These are phyloP conservation scores for Pocillopora grandis DNA, from an alignment of 92 coral and sea anemone species.

Conservation along the genomic window DNA sequence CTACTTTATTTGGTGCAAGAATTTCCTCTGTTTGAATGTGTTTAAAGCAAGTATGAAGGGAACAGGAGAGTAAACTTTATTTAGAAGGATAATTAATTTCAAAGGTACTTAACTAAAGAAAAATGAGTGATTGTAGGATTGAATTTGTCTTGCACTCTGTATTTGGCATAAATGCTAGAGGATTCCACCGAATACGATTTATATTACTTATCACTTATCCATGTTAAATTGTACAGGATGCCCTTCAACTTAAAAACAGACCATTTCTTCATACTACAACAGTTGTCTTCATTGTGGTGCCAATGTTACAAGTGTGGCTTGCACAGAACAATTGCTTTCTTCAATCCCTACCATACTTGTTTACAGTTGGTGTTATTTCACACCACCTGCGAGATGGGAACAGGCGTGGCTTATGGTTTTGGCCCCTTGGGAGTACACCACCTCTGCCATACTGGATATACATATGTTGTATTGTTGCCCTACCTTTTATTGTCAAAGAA, in stretches of 20 bases:
- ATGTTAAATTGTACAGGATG: slow-evolving; percentile 61
- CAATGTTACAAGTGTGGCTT: slow-evolving; percentile 76
- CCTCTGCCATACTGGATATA: slow-evolving; percentile 86
- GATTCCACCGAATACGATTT: too few relatives aligned
- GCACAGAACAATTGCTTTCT: slow-evolving; percentile 57
- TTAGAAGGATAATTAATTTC: too few relatives aligned
- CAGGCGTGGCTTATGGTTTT: slow-evolving; percentile 93
- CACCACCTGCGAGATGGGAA: slow-evolving; percentile 92
- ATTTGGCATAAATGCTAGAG: too few relatives aligned
- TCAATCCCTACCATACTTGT: slow-evolving; percentile 68
- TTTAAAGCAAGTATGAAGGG: too few relatives aligned
- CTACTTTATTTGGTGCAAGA: too few relatives aligned
- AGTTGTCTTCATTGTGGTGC: slow-evolving; percentile 62
- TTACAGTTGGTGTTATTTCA: slow-evolving; percentile 76
- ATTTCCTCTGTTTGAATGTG: too few relatives aligned
- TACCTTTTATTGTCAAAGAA: slow-evolving; percentile 60
- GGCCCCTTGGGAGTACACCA: slow-evolving; percentile 92
- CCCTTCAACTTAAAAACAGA: slow-evolving; percentile 57
- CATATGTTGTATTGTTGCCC: slow-evolving; percentile 37
- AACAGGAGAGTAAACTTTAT: too few relatives aligned
- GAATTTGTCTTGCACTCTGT: background rate
- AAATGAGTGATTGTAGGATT: too few relatives aligned
- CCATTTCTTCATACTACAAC: slow-evolving; percentile 89
- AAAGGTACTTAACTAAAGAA: too few relatives aligned
- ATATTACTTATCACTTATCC: too few relatives aligned